Percentiles rank a stretch among this genome's conserved stretches.
Evolutionary conservation across 2,113 vertebrate species (phyloP).

Genomic region (Phyllostomus discolor): DNA sequence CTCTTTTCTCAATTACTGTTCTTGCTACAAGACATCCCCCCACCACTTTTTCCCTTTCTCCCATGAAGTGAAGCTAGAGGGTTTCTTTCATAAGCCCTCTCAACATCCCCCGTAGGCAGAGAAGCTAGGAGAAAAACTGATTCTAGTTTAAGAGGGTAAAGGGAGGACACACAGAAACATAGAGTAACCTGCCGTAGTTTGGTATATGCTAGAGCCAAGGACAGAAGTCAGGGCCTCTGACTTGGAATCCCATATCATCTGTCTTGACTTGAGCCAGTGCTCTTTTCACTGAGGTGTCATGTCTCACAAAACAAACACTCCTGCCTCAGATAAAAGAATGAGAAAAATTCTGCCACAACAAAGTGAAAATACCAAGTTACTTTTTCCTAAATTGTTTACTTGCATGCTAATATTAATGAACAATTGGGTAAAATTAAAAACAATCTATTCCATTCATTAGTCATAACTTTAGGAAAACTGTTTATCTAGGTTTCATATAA

Average conservation of each 20-base stretch:
- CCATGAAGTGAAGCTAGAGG: background rate
- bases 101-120: background rate
- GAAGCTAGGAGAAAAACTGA: background rate
- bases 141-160: background rate
- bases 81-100: conserved; percentile 5
- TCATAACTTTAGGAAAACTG: background rate
- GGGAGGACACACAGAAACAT: background rate
- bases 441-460: background rate
- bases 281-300: background rate
- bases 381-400: background rate
- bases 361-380: background rate
- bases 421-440: background rate
- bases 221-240: background rate
- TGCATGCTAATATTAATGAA: background rate
- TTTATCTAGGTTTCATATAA: background rate
- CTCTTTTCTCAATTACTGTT: background rate
- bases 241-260: background rate
- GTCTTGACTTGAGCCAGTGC: background rate
- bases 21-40: background rate
- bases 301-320: background rate
- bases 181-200: background rate
- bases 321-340: background rate
- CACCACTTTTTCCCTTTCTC: background rate
- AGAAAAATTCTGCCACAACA: background rate
- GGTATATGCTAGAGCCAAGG: background rate